Evolutionary conservation across 2,797 vertebrate genomes (phyloP), one percentile per base, ranked within the genome.

Genomic region (Jordanella pulchra): DNA sequence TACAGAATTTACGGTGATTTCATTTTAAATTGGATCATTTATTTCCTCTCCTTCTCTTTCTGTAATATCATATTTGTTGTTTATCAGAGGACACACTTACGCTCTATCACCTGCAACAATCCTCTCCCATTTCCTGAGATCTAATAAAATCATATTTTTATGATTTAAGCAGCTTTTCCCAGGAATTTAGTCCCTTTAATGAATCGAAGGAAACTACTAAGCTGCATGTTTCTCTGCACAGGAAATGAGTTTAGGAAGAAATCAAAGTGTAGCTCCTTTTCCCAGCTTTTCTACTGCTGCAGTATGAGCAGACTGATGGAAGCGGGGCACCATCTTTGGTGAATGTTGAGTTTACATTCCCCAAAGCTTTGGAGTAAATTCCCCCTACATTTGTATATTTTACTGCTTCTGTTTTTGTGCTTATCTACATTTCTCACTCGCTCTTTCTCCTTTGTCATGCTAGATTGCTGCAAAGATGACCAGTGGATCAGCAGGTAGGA

Each of bases 401-500:
- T 71, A 25, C 54, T 45, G 17, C 39, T 81, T 68, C 71, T 73
- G 45, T 77, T 58, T 70, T 58, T 13, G 25, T 67, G 6, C 67
- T 85, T 51, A 84, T 61, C 51, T 63, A 45, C 69, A 18, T 81
- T 82, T 84, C 39, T 76, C 10, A 63, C 58, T 73, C 30, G 21
- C 13, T 48, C 23, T 77, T 48, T 77, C 45, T 77, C 45, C 80
- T 78, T 81, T 78, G 67, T 75, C 32, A 60, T 66, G n/a, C 53
- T 87, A 94, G 92, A 84, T 81, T 71, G 84, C 78, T 60, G 78
- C 76, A 21, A 93, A 80, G 85, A 91, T 90, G 89, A 84, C 74
- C 82, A 84, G 73, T 5, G 89, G 71, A 74, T 86, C 81, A 55
- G 88, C 92, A 93, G 93, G 93, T 94, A 94, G 9, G 85, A 74